Evolutionary conservation across 2,113 vertebrate genomes (phyloP), one percentile per base, ranked within the genome.

Genomic region (Upupa epops): DNA sequence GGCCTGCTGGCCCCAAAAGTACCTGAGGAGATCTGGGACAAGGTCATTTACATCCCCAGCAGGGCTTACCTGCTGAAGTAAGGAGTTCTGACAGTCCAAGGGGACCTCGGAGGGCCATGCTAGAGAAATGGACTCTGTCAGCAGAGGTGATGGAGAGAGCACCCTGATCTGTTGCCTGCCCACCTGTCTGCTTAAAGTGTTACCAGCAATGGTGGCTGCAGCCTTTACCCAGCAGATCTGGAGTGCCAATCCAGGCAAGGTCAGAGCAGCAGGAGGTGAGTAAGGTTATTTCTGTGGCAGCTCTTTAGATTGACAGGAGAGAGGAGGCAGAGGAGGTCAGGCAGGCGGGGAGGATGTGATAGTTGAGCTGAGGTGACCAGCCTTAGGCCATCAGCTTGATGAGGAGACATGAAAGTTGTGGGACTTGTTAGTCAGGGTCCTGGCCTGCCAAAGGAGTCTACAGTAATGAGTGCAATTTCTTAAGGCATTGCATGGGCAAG

Each of bases 351-450:
- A 21, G 18, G 66, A 68, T 65, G 51, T 3, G 22, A 29, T 24
- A 72, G 22, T 24, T 2, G 4, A 60, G 48, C 32, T 68, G 69
- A 81, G 46, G 59, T 49, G 72, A 31, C 63, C 34, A 13, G 49
- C 77, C 70, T 69, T 0, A 0, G 83, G 66, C 70, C 14, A 7
- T 28, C 7, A n/a, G 73, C 42, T 51, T 0, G 0, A 4, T 36
- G 36, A 84, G 40, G 65, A 84, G 59, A 31, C 40, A 20, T 24
- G 52, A 69, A 89, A 78, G 66, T 54, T 65, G 63, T 51, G 66
- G 46, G 81, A 25, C 66, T 86, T 45, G 42, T 86, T 79, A 60
- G 59, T 73, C 72, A 60, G 59, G 55, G 61, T 42, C 26, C 37
- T 71, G 51, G 46, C 31, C 26, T 68, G 54, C 42, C 58, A 32